These are phyloP conservation scores for Boulengeromyrus knoepffleri DNA, from an alignment of 2,113 vertebrate genomes.

Conservation along the genomic window DNA sequence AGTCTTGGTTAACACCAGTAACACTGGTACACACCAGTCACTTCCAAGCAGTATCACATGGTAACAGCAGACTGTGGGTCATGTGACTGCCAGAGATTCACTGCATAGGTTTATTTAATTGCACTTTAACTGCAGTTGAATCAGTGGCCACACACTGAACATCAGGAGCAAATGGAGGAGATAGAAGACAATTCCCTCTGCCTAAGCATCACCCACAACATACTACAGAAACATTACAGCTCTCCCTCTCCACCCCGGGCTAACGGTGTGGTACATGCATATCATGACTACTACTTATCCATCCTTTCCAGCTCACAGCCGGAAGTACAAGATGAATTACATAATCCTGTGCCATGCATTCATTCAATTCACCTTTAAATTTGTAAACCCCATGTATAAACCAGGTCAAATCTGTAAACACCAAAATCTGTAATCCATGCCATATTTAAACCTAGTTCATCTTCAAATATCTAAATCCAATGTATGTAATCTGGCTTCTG, in stretches of 20 bases:
- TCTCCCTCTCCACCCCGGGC: not conserved
- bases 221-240: not conserved
- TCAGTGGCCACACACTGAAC: not conserved
- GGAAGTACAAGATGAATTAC: not conserved
- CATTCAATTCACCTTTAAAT: not conserved
- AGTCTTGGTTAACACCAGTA: not conserved
- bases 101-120: not conserved
- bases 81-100: not conserved
- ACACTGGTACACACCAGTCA: not conserved
- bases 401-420: not conserved
- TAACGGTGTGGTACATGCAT: not conserved
- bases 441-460: not conserved
- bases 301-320: not conserved
- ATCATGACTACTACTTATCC: not conserved
- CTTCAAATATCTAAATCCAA: not conserved
- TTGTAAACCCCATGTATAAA: not conserved
- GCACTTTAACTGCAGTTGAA: not conserved
- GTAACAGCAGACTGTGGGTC: not conserved
- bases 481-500: not conserved
- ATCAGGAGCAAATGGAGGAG: not conserved
- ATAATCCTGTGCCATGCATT: not conserved
- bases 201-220: not conserved
- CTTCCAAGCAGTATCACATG: not conserved
- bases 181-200: not conserved
- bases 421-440: not conserved